Percentiles rank a stretch among this genome's conserved stretches.
These are phyloP conservation scores for Rafetus swinhoei DNA, from an alignment of 2,113 vertebrate species.

Conservation along the genomic window DNA sequence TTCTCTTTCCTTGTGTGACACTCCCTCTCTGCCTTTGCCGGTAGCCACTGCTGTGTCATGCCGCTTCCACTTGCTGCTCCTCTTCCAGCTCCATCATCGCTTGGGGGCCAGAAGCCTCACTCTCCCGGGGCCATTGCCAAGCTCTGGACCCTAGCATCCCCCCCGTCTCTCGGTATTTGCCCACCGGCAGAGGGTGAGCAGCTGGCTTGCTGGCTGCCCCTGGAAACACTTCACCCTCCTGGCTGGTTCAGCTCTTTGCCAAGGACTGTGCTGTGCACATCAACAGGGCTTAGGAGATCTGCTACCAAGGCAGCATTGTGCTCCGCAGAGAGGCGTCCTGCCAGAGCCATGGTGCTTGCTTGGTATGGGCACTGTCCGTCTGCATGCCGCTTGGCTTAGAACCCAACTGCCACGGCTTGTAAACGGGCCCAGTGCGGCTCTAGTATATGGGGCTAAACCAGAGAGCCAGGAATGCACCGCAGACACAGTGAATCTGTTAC, in stretches of 20 bases:
- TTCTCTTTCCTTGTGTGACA: not conserved
- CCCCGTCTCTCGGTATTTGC: not conserved
- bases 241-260: not conserved
- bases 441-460: constrained; percentile 1
- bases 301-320: not conserved
- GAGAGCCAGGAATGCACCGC: constrained; percentile 19
- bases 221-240: not conserved
- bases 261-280: not conserved
- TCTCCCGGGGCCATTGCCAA: not conserved
- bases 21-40: not conserved
- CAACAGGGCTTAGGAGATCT: constrained; percentile 41
- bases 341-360: constrained; percentile 15
- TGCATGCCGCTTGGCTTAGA: constrained; percentile 23
- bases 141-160: not conserved
- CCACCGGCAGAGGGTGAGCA: not conserved
- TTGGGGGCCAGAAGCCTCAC: not conserved
- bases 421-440: constrained; percentile 9
- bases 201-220: not conserved
- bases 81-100: not conserved
- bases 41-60: not conserved
- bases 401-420: constrained; percentile 18
- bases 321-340: constrained; percentile 34
- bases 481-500: too few species aligned
- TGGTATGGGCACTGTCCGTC: not conserved
- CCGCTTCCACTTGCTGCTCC: not conserved